Evolutionary conservation across 1,140 invertebrate genomes (phyloP).

Genomic region (Drosophila fuyamai): DNA sequence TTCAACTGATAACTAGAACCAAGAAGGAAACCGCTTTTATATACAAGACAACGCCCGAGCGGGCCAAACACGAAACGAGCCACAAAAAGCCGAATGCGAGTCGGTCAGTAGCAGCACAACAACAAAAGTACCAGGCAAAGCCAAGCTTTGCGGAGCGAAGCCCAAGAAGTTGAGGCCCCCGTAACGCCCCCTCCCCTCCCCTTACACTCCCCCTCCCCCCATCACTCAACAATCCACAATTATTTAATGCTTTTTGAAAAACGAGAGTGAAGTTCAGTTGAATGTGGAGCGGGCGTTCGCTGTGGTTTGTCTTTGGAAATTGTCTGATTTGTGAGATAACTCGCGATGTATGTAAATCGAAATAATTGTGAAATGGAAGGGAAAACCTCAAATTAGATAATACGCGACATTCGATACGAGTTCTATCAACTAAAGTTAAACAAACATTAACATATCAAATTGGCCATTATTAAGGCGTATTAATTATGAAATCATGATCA

Average conservation of each 20-base stretch:
- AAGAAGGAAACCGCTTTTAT: constrained; percentile 84
- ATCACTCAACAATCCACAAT: constrained; percentile 44
- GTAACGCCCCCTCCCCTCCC: constrained; percentile 18
- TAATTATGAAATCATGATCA: constrained; percentile 46
- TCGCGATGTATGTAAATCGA: constrained; percentile 41
- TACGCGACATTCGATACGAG: constrained; percentile 9
- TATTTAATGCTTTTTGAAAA: constrained; percentile 73
- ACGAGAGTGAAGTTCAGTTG: constrained; percentile 78
- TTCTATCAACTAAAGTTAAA: constrained; percentile 11
- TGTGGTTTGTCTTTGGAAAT: constrained; percentile 60
- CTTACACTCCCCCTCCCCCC: constrained; percentile 1
- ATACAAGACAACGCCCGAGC: constrained; percentile 83
- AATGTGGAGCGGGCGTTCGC: constrained; percentile 36
- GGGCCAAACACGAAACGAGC: constrained; percentile 57
- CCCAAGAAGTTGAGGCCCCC: constrained; percentile 65
- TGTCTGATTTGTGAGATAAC: constrained; percentile 56
- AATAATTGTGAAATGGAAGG: constrained; percentile 42
- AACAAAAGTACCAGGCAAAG: constrained; percentile 2
- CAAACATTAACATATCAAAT: constrained; percentile 33
- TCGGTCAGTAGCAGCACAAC: constrained; percentile 50
- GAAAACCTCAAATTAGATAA: constrained; percentile 31
- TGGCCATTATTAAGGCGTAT: constrained; percentile 25
- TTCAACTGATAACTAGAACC: constrained; percentile 85
- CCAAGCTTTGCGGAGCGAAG: constrained; percentile 52
- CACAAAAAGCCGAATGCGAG: constrained; percentile 55